Percentiles rank a stretch among this genome's conserved stretches.
Evolutionary conservation across 2,888 invertebrate species (phyloP).

Genomic region (Pandemis heparana): DNA sequence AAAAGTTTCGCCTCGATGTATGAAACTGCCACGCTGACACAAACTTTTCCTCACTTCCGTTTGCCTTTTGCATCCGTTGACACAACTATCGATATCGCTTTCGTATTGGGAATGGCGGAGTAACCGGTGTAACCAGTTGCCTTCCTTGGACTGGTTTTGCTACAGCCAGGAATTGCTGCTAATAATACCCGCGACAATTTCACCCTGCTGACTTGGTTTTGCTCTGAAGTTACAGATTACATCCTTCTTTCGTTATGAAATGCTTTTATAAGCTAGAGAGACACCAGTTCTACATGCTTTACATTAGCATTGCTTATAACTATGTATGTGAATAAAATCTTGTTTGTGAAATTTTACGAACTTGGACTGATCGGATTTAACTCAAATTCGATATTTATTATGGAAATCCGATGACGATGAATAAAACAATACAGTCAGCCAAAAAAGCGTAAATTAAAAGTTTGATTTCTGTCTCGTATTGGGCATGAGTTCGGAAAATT

Average conservation of each 20-base stretch:
- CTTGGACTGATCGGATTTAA: not conserved
- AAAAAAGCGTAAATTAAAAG: not conserved
- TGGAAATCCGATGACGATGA: not conserved
- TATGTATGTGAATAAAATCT: not conserved
- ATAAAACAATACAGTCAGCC: not conserved
- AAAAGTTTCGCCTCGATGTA: not conserved
- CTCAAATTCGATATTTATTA: not conserved
- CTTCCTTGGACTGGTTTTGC: slow-evolving; percentile 48
- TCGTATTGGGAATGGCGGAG: slow-evolving; percentile 50
- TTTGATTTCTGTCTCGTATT: not conserved
- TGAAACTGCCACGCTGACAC: slow-evolving; percentile 1
- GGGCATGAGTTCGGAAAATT: not conserved
- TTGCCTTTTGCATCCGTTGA: slow-evolving; percentile 54
- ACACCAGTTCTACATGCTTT: not conserved
- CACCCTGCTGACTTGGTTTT: slow-evolving; percentile 47
- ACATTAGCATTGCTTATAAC: not conserved
- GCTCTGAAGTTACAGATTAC: slow-evolving; percentile 18
- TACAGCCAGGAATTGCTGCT: slow-evolving; percentile 46
- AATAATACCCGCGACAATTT: slow-evolving; percentile 51
- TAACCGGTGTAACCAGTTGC: slow-evolving; percentile 49
- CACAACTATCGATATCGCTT: slow-evolving; percentile 56
- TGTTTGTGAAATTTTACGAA: not conserved
- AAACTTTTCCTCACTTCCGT: slow-evolving; percentile 57
- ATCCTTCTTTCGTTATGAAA: not conserved
- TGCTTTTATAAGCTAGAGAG: not conserved